phyloP scores from a whole-genome alignment of 2,113 vertebrate species.

The Pimephales promelas region DNA sequence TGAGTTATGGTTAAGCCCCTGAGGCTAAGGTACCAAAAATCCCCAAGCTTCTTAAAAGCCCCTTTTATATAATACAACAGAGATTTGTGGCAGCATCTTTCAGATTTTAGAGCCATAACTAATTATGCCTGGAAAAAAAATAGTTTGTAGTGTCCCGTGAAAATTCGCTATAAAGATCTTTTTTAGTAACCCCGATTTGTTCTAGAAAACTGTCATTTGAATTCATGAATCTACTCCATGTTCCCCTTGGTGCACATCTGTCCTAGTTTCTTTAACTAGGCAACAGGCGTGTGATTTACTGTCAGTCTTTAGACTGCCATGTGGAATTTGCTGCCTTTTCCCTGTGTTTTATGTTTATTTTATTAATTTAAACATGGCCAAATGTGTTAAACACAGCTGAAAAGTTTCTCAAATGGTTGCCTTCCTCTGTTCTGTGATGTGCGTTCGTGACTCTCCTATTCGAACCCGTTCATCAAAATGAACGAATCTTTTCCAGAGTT shows the following conservation, averaged over 20 bases:
- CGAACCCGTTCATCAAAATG: too few relatives aligned
- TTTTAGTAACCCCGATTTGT: conserved; percentile 7
- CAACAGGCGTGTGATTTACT: conserved; percentile 27
- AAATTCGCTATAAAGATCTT: not conserved
- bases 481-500: too few relatives aligned
- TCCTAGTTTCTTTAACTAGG: conserved; percentile 47
- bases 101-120: not conserved
- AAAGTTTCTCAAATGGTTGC: too few relatives aligned
- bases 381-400: not conserved
- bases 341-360: not conserved
- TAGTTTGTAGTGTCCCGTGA: not conserved
- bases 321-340: not conserved
- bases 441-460: too few relatives aligned
- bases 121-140: not conserved
- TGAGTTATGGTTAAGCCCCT: not conserved
- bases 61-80: not conserved
- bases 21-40: not conserved
- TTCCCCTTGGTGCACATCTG: conserved; percentile 42
- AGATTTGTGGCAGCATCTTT: not conserved
- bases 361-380: not conserved
- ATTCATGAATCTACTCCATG: not conserved
- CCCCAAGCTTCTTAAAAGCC: not conserved
- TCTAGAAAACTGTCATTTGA: conserved; percentile 2
- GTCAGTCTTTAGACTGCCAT: not conserved
- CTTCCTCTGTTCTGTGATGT: too few relatives aligned